These are phyloP conservation scores for Epinephelus malabaricus DNA, from an alignment of 2,797 vertebrate species.

Conservation along the genomic window DNA sequence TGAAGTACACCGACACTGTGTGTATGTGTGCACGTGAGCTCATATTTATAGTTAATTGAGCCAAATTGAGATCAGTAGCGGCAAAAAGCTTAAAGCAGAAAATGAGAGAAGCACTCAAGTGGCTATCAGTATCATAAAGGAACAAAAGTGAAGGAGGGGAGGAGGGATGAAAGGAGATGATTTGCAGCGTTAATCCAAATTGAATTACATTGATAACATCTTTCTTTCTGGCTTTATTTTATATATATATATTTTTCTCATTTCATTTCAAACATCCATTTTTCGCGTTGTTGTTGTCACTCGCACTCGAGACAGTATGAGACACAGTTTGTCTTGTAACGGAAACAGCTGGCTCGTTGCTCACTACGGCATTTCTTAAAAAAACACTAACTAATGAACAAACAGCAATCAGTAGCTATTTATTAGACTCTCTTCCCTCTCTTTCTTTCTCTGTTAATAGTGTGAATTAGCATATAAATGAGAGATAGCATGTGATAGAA, in stretches of 20 bases:
- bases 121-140: constrained; percentile 71
- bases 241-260: constrained; percentile 28
- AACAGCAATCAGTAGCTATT: constrained; percentile 72
- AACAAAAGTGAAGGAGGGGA: constrained; percentile 60
- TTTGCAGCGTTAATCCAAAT: constrained; percentile 77
- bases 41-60: constrained; percentile 62
- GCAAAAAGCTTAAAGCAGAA: constrained; percentile 53
- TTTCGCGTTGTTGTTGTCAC: neutral
- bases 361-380: constrained; percentile 26
- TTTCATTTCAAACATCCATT: constrained; percentile 63
- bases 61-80: constrained; percentile 49
- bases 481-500: constrained; percentile 90
- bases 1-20: constrained; percentile 1
- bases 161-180: constrained; percentile 68
- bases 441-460: constrained; percentile 71
- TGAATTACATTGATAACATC: constrained; percentile 78
- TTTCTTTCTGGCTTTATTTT: constrained; percentile 61
- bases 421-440: constrained; percentile 57
- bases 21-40: constrained; percentile 12
- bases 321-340: constrained; percentile 28
- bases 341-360: constrained; percentile 21
- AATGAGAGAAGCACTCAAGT: constrained; percentile 70
- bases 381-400: constrained; percentile 69
- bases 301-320: constrained; percentile 16
- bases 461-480: constrained; percentile 95